A percentile compares a stretch with the other conserved stretches of the same genome.
Conservation (phyloP, 2,797 vertebrate species). For the Propithecus perrieri region DNA sequence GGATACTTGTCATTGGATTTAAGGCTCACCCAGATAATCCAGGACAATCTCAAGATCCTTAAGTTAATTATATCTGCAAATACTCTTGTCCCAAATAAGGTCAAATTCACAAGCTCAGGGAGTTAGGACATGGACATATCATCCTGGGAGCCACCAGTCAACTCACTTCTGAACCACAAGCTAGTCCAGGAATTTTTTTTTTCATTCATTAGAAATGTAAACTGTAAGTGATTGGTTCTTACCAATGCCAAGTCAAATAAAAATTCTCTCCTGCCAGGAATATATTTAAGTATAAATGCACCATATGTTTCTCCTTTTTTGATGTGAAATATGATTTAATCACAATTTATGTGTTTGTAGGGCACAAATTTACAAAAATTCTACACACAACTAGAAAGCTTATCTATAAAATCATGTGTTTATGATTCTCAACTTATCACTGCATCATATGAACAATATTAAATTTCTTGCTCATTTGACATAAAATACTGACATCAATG, state of each 20-base stretch:
- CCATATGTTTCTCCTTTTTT: not conserved
- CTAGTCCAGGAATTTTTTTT: not conserved
- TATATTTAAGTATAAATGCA: not conserved
- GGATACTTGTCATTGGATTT: not conserved
- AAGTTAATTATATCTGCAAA: conserved; percentile 23
- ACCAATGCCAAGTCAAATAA: conserved; percentile 1
- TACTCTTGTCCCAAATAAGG: not conserved
- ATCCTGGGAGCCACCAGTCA: not conserved
- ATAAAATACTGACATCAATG: not conserved
- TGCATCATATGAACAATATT: not conserved
- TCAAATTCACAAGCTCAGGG: not conserved
- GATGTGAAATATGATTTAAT: conserved; percentile 26
- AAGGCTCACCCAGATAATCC: not conserved
- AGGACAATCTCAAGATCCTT: not conserved
- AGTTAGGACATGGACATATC: not conserved
- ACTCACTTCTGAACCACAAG: not conserved
- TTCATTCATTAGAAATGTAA: not conserved
- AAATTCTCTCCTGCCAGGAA: not conserved
- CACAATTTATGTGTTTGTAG: not conserved
- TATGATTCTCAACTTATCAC: conserved; percentile 43
- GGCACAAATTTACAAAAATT: not conserved
- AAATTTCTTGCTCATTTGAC: conserved; percentile 14
- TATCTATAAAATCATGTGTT: not conserved
- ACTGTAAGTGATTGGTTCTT: conserved; percentile 28
- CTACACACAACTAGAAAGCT: not conserved